A percentile compares a stretch with the other conserved stretches of the same genome.
phyloP scores from a whole-genome alignment of 2,113 vertebrate species.

The Cinclus cinclus region DNA sequence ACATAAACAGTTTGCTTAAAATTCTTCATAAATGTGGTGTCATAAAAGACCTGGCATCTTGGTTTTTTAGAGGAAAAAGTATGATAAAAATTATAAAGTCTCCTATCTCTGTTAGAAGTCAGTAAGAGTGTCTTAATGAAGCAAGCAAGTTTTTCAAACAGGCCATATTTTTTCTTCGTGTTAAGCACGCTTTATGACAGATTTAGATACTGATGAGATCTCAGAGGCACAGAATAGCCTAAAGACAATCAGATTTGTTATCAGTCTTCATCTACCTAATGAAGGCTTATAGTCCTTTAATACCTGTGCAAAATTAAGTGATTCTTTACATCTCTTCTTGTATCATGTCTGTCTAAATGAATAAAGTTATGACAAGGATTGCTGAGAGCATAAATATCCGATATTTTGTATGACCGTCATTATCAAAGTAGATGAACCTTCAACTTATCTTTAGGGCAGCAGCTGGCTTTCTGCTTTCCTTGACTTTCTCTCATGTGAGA shows the following conservation, averaged over 20 bases:
- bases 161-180: constrained; percentile 13
- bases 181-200: constrained; percentile 53
- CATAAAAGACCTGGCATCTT: background rate
- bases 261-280: constrained; percentile 19
- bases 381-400: constrained; percentile 28
- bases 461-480: constrained; percentile 22
- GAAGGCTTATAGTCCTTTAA: constrained; percentile 42
- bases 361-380: constrained; percentile 19
- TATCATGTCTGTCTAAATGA: constrained; percentile 30
- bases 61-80: constrained; percentile 2
- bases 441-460: constrained; percentile 42
- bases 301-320: constrained; percentile 37
- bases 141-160: constrained; percentile 35
- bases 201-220: constrained; percentile 45
- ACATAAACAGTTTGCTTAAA: constrained; percentile 27
- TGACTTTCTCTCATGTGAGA: background rate
- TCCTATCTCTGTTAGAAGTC: constrained; percentile 1
- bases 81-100: constrained; percentile 25
- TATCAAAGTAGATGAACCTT: constrained; percentile 38
- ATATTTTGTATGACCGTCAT: constrained; percentile 21
- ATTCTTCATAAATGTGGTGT: background rate
- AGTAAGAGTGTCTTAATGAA: constrained; percentile 40
- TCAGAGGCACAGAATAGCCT: constrained; percentile 33
- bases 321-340: constrained; percentile 32
- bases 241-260: constrained; percentile 32